Evolutionary conservation across 2,797 vertebrate genomes (phyloP).

Genomic region (Anas capensis): DNA sequence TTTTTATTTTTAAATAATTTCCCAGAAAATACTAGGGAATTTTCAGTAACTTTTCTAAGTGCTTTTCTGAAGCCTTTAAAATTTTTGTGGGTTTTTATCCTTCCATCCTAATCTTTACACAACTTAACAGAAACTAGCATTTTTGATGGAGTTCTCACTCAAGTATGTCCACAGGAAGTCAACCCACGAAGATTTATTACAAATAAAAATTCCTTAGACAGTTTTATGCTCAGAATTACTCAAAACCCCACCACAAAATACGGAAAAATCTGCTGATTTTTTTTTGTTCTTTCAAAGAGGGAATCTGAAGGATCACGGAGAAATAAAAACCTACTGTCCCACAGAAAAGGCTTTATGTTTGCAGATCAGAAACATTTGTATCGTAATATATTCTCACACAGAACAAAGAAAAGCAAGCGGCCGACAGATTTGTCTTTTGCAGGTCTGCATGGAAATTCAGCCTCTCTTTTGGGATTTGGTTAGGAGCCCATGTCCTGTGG

Average conservation of each 20-base stretch:
- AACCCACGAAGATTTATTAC: background rate
- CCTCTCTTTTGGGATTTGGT: background rate
- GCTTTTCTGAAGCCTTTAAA: constrained; percentile 19
- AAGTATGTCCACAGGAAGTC: constrained; percentile 13
- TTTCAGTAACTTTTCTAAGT: constrained; percentile 20
- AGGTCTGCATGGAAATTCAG: background rate
- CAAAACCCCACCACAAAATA: background rate
- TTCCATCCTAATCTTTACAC: constrained; percentile 1
- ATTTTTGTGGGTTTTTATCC: constrained; percentile 45
- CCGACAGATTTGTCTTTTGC: background rate
- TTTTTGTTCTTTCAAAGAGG: background rate
- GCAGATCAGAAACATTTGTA: background rate
- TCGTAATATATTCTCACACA: background rate
- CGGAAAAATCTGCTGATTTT: constrained; percentile 22
- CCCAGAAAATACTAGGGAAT: constrained; percentile 27
- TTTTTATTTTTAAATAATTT: background rate
- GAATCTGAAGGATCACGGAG: background rate
- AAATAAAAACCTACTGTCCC: background rate
- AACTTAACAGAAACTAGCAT: background rate
- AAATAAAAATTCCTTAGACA: constrained; percentile 28
- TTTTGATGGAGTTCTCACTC: constrained; percentile 14
- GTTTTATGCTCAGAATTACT: background rate
- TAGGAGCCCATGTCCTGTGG: background rate
- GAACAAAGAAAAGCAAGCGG: constrained; percentile 6
- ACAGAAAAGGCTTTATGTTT: background rate